Base-by-base conservation (phyloP, 1,140 invertebrate species). In the Portunus trituberculatus region DNA sequence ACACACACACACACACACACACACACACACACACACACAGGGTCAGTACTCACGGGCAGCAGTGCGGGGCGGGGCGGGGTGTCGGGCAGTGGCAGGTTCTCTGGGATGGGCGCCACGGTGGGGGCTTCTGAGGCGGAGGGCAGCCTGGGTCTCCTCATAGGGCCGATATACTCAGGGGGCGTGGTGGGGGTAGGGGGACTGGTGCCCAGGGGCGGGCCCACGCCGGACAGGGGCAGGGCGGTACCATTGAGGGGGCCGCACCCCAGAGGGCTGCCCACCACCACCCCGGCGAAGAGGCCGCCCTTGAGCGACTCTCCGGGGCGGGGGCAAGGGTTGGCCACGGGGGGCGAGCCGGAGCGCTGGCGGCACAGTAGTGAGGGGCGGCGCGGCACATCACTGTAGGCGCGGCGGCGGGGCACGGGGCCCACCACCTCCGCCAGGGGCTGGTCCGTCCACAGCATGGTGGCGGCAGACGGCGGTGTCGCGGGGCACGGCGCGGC, bases 191-290 rank as follows among this genome's bases (percentile, higher is more conserved):
- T 48, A 4, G 67, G 52, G 0, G 91, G 91, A 39, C 90, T 92
- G 8, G 46, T 28, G 0, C 45, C 25, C 28, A 82, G 4, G 59
- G 88, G n/a, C 4, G 91, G 52, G 45, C 46, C 87, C 45, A 95
- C 29, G 20, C 91, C 94, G 31, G 88, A 25, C 1, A 95, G 84
- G 6, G 94, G 94, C 83, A 95, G 91, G 25, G 94, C 91, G 29
- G 89, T 92, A 10, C 94, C 94, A 32, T 95, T 95, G 14, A 95
- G 86, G 8, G 94, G 94, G 0, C 94, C 94, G 0, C 82, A 95
- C 39, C 94, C 94, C 20, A 95, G 28, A 52, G 94, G 94, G 76
- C 94, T 95, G 8, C 94, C 94, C 16, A 95, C 94, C 31, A 95
- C 91, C 52, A 95, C 48, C 46, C 94, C 94, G 12, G 86, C 91